Evolutionary conservation across 2,113 vertebrate genomes (phyloP).

Genomic region (Alosa alosa): DNA sequence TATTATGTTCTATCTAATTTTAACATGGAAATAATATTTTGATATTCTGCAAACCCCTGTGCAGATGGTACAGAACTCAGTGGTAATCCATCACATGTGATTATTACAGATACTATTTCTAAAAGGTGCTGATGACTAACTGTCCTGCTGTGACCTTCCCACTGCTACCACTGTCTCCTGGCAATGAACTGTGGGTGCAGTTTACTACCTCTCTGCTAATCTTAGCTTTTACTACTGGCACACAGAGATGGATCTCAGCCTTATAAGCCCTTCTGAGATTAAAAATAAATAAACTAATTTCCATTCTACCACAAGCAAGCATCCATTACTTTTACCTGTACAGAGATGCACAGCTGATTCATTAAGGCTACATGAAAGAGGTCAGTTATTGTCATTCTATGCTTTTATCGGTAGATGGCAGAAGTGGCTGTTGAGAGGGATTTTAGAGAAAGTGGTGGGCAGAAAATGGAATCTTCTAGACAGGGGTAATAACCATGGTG

Average conservation of each 20-base stretch:
- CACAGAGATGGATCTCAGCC: not conserved
- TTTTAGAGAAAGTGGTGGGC: not conserved
- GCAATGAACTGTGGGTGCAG: not conserved
- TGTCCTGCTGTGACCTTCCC: not conserved
- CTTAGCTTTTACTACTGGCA: constrained; percentile 13
- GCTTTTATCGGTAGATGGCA: constrained; percentile 35
- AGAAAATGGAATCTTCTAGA: not conserved
- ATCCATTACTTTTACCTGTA: not conserved
- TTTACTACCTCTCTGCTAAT: constrained; percentile 8
- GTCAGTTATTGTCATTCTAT: constrained; percentile 15
- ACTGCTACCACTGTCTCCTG: not conserved
- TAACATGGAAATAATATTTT: not conserved
- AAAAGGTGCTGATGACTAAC: not conserved
- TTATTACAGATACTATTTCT: constrained; percentile 7
- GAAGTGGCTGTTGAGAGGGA: not conserved
- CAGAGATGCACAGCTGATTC: not conserved
- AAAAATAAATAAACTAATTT: not conserved
- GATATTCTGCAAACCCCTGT: not conserved
- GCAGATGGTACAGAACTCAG: not conserved
- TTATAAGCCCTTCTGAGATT: not conserved
- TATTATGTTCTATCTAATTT: not conserved
- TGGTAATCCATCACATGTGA: not conserved
- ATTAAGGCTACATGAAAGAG: not conserved
- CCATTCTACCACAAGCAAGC: not conserved
- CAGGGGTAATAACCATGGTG: not conserved